Evolutionary conservation across 2,888 invertebrate genomes (phyloP).

Genomic region (Dioctria rufipes): DNA sequence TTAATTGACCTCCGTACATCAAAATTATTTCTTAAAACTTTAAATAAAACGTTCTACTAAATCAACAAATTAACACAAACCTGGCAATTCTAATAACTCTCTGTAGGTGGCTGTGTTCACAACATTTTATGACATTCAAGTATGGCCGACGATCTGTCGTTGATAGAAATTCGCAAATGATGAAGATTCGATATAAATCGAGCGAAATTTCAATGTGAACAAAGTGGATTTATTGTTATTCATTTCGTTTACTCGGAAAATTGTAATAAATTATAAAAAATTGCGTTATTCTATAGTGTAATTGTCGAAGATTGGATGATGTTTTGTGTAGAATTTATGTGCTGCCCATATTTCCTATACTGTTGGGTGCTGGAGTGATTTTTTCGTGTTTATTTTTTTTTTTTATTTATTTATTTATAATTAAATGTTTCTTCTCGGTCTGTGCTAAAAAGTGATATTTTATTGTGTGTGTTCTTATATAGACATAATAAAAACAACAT

Average conservation of each 20-base stretch:
- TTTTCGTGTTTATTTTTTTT: conserved; percentile 31
- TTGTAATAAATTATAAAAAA: conserved; percentile 4
- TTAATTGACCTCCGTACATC: too few species aligned
- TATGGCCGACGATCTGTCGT: conserved; percentile 56
- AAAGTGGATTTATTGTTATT: conserved; percentile 19
- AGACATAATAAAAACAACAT: not conserved
- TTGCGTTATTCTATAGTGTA: conserved; percentile 24
- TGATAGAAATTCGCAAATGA: conserved; percentile 57
- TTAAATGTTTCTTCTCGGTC: not conserved
- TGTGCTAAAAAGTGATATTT: not conserved
- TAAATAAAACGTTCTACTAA: too few species aligned
- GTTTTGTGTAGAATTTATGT: conserved; percentile 53
- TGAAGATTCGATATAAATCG: conserved; percentile 52
- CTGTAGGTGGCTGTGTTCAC: not conserved
- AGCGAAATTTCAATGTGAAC: conserved; percentile 22
- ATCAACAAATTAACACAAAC: too few species aligned
- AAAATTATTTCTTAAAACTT: too few species aligned
- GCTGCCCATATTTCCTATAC: conserved; percentile 20
- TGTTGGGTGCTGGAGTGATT: conserved; percentile 9
- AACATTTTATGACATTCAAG: conserved; percentile 45
- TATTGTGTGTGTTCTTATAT: not conserved
- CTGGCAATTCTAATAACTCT: too few species aligned
- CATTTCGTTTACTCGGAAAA: conserved; percentile 24
- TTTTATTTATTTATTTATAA: conserved; percentile 8
- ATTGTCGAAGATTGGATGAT: conserved; percentile 36